phyloP scores from a whole-genome alignment of 2,113 vertebrate species.

The Nibea albiflora region DNA sequence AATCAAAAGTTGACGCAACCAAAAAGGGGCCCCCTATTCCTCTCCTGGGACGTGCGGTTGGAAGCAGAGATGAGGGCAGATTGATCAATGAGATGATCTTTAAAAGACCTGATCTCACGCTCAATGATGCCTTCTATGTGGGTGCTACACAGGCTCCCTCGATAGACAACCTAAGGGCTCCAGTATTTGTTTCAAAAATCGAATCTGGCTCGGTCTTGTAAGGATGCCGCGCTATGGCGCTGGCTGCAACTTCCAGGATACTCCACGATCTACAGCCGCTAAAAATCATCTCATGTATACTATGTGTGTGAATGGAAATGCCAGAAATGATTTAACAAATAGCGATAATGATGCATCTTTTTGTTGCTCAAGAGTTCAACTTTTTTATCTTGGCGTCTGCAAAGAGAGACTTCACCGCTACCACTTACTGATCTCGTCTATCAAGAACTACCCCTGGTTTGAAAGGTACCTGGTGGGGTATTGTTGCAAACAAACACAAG shows the following conservation, averaged over 20 bases:
- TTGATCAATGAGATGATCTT: slow-evolving; percentile 58
- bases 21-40: slow-evolving; percentile 26
- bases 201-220: slow-evolving; percentile 8
- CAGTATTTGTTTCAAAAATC: slow-evolving; percentile 11
- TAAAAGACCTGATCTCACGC: slow-evolving; percentile 58
- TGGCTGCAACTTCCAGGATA: neutral
- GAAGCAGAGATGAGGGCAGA: slow-evolving; percentile 51
- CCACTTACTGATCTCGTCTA: neutral
- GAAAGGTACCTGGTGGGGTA: neutral
- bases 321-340: neutral
- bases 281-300: too few relatives aligned
- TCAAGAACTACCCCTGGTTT: neutral
- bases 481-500: neutral
- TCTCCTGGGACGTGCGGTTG: slow-evolving; percentile 44
- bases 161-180: slow-evolving; percentile 12
- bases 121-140: slow-evolving; percentile 44
- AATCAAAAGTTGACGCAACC: slow-evolving; percentile 35
- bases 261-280: neutral
- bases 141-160: slow-evolving; percentile 24
- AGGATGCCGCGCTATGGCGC: neutral
- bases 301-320: neutral
- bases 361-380: neutral
- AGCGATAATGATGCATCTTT: neutral
- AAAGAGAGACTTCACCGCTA: neutral
- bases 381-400: neutral